Base-by-base conservation (phyloP, 2,888 invertebrate species). In the Dolichopus griseipennis region DNA sequence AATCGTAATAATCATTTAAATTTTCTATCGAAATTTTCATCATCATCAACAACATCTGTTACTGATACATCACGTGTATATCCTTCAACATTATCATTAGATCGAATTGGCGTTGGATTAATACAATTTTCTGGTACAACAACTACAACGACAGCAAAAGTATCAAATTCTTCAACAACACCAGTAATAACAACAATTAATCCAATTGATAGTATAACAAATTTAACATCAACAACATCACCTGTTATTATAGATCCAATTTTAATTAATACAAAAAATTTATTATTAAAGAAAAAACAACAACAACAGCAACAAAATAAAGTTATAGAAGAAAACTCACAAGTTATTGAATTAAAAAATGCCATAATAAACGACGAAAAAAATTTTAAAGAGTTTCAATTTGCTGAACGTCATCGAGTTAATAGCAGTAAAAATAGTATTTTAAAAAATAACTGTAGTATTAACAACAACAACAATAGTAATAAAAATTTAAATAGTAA, bases 11-110 rank as follows among this genome's bases (percentile, higher is more conserved):
- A 27, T 27, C 27, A 27, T 27, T 33, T 63, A 63, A 63, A 63
- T 27, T 69, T 80, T 43, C 74, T 80, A 1, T 78, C 79, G 41
- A 80, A 79, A 70, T 78, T 80, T 68, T 77, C 78, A 1, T 73
- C 78, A 0, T 76, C 76, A 7, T 75, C 6, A 52, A 3, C 52
- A 18, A 12, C 41, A 41, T 41, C 41, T 12, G 15, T 15, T 12
- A 18, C 75, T 15, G 77, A 78, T 4, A 78, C 80, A 70, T 77
- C 78, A 73, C 78, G 79, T 71, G 80, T 80, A 4, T 78, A 77
- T 70, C 81, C 21, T 15, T 63, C 63, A 10, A 63, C 18, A 18
- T 18, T 20, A 27, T 63, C 27, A 18, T 63, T 63, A 63, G 63
- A 63, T 63, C 63, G 62, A 22, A 10, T 62, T 10, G 12, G 52